phyloP scores from a whole-genome alignment of 2,797 vertebrate genomes.

The Bradypodion ventrale region DNA sequence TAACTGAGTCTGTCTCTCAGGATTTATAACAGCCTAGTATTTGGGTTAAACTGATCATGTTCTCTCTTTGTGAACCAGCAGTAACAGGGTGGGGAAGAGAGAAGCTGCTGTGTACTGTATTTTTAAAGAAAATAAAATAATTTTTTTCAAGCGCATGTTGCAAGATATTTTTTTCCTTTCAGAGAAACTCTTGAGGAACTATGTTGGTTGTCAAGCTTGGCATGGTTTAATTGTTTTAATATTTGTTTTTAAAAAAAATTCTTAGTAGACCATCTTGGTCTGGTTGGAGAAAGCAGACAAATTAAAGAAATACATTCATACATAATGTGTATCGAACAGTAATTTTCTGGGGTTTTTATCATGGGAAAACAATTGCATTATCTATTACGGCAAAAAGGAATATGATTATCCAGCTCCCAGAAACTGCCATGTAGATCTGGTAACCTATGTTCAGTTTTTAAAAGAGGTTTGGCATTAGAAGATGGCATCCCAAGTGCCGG shows the following conservation, averaged over 20 bases:
- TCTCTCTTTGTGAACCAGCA: constrained; percentile 76
- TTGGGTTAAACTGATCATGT: constrained; percentile 70
- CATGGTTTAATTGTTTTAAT: too few species aligned
- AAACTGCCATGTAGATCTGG: not conserved
- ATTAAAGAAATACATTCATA: too few species aligned
- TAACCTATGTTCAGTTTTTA: not conserved
- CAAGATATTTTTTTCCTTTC: not conserved
- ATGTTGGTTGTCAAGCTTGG: not conserved
- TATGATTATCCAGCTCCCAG: not conserved
- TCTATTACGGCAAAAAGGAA: not conserved
- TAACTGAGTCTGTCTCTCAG: constrained; percentile 76
- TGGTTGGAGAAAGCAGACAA: too few species aligned
- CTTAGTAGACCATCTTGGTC: too few species aligned
- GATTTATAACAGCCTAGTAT: constrained; percentile 78
- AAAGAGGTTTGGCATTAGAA: not conserved
- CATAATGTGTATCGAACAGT: not conserved
- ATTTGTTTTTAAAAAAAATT: too few species aligned
- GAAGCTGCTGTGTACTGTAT: constrained; percentile 79
- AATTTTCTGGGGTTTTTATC: constrained; percentile 29
- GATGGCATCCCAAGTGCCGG: not conserved
- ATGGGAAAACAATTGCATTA: constrained; percentile 8
- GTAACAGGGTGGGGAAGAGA: constrained; percentile 70
- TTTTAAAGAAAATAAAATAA: constrained; percentile 79
- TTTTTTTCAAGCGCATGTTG: constrained; percentile 32
- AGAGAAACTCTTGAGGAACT: not conserved